These are phyloP conservation scores for Homalodisca vitripennis DNA, from an alignment of 1,140 invertebrate genomes.

Conservation along the genomic window DNA sequence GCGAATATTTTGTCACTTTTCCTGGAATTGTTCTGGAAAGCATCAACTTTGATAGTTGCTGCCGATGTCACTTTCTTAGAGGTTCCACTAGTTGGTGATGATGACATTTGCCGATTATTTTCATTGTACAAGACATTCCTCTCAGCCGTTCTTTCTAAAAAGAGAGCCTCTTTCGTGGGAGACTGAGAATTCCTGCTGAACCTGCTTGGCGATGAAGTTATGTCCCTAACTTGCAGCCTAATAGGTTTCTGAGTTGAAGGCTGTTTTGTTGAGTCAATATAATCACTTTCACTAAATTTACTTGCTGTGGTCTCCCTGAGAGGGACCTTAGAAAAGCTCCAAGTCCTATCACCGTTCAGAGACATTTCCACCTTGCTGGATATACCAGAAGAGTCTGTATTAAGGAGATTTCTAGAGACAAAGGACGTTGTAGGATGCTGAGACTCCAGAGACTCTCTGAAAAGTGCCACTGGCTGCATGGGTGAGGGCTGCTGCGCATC, in stretches of 20 bases:
- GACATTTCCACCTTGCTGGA: conserved; percentile 1
- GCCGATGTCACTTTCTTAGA: not conserved
- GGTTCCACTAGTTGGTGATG: conserved; percentile 5
- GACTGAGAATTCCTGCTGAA: conserved; percentile 14
- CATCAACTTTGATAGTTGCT: not conserved
- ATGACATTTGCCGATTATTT: conserved; percentile 9
- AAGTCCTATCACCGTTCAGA: not conserved
- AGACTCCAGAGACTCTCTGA: not conserved
- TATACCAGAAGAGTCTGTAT: not conserved
- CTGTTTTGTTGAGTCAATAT: not conserved
- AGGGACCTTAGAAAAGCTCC: conserved; percentile 14
- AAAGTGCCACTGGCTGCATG: not conserved
- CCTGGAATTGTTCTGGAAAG: not conserved
- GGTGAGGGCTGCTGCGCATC: not conserved
- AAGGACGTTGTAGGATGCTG: not conserved
- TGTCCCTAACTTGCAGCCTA: not conserved
- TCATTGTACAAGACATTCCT: conserved; percentile 5
- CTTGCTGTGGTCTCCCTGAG: not conserved
- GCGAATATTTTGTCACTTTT: not conserved
- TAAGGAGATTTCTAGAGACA: not conserved
- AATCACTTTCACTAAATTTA: conserved; percentile 13
- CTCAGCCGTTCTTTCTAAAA: not conserved
- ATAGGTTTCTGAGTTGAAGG: not conserved
- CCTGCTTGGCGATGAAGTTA: conserved; percentile 5
- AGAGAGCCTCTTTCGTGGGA: conserved; percentile 15